Evolutionary conservation across 2,797 vertebrate species (phyloP).

Genomic region (Takifugu ocellatus): DNA sequence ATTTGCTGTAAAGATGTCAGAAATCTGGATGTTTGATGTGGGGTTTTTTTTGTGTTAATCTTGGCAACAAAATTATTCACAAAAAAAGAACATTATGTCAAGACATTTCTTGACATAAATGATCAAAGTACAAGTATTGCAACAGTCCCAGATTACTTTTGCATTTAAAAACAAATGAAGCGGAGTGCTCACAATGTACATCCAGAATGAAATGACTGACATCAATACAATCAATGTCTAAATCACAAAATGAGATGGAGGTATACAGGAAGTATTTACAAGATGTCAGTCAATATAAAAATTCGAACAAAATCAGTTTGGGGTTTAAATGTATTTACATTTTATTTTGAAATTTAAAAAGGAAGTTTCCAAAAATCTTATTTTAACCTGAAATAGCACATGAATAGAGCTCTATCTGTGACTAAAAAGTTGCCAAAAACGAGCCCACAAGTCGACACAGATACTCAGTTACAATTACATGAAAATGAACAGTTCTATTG

Average conservation of each 20-base stretch:
- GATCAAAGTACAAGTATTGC: constrained; percentile 90
- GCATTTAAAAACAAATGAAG: constrained; percentile 25
- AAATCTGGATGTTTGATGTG: constrained; percentile 76
- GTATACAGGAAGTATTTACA: constrained; percentile 65
- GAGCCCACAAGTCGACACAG: constrained; percentile 11
- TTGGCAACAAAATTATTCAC: constrained; percentile 72
- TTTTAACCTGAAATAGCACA: constrained; percentile 45
- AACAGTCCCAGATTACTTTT: constrained; percentile 90
- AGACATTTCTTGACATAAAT: constrained; percentile 75
- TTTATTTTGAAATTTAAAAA: constrained; percentile 17
- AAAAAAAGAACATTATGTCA: constrained; percentile 80
- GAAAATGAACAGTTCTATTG: constrained; percentile 66
- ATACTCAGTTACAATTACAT: constrained; percentile 80
- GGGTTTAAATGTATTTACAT: constrained; percentile 34
- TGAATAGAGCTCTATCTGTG: no score
- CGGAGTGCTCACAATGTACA: constrained; percentile 27
- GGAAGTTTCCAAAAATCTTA: constrained; percentile 33
- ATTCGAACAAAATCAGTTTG: constrained; percentile 34
- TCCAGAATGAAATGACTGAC: constrained; percentile 32
- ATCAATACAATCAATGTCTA: constrained; percentile 48
- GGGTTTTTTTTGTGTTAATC: constrained; percentile 26
- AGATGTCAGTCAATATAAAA: constrained; percentile 40
- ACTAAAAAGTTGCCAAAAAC: no score
- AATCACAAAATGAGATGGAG: constrained; percentile 37
- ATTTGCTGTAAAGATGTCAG: constrained; percentile 80